These are phyloP conservation scores for Ameiurus melas DNA, from an alignment of 2,113 vertebrate species.

Conservation along the genomic window DNA sequence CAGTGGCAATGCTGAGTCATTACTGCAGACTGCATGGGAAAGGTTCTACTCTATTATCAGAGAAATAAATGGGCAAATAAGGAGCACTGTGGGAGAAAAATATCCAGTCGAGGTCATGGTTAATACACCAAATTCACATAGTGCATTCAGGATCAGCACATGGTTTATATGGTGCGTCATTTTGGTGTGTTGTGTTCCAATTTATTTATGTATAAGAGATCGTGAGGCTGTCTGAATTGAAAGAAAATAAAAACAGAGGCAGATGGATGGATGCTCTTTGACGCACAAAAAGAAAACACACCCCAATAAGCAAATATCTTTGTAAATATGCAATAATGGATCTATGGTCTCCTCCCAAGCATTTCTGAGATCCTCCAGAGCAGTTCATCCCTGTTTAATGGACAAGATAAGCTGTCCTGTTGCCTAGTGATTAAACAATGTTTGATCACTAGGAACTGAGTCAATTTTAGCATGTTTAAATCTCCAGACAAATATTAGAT, in stretches of 20 bases:
- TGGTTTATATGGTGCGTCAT: background rate
- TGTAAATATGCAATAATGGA: conserved; percentile 23
- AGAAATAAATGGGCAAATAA: background rate
- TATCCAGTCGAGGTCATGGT: background rate
- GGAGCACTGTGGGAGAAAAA: conserved; percentile 5
- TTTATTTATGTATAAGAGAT: background rate
- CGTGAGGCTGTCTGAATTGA: background rate
- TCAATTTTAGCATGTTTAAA: background rate
- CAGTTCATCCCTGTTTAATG: conserved; percentile 36
- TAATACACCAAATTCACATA: background rate
- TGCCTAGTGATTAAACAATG: conserved; percentile 38
- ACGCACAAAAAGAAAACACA: background rate
- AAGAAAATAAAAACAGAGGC: conserved; percentile 22
- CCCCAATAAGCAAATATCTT: conserved; percentile 7
- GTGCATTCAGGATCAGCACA: background rate
- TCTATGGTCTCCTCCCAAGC: conserved; percentile 39
- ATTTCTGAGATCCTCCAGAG: conserved; percentile 62
- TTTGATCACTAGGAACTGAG: conserved; percentile 27
- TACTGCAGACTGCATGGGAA: conserved; percentile 17
- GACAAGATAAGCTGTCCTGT: conserved; percentile 27
- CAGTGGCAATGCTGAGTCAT: conserved; percentile 14
- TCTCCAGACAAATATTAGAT: background rate
- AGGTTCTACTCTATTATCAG: conserved; percentile 47
- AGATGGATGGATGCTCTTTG: conserved; percentile 45
- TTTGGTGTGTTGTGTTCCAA: background rate